Base-by-base conservation (phyloP, 2,888 invertebrate species). In the Kuschelorhynchus macadamiae region DNA sequence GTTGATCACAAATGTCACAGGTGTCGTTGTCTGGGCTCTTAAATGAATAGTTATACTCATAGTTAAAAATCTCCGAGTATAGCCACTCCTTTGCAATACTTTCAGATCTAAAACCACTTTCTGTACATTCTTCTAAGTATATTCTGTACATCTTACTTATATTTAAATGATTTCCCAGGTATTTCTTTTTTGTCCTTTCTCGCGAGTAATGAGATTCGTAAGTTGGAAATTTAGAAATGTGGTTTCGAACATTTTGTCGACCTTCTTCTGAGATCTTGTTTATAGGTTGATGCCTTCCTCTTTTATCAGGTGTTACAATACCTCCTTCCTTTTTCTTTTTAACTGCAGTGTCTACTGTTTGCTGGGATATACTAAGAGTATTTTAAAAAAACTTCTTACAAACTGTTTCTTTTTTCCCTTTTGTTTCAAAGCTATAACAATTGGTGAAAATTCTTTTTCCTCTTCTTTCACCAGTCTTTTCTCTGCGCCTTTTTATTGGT, bases 301-400 rank as follows among this genome's bases (percentile, higher is more conserved):
- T 70, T 63, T 65, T 68, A 47, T 72, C 25, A 25, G 25, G 25
- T 7, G 25, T 25, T 25, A 25, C 25, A 25, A 25, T 25, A 25
- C 25, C 7, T 11, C 65, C 65, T 57, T 61, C 65, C 39, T n/a
- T 57, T 44, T 65, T 68, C 39, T 68, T 63, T 52, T 12, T 30
- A 16, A 65, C 16, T 20, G 61, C 57, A 36, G 36, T 36, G 20
- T 68, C 57, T 3, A 71, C 60, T 46, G 68, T 44, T 63, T 57
- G 65, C 14, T 67, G 67, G 17, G 57, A 67, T 2, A 70, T 63
- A 42, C 25, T 55, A 11, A 50, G 46, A 1, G 65, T 70, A 39
- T 65, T 61, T 46, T 44, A 52, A 67, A n/a, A 50, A 17, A 55
- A 55, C 25, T 41, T 52, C 50, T 68, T 63, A 16, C 57, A 68